Evolutionary conservation across 2,888 invertebrate genomes (phyloP).

Genomic region (Vandiemenella viatica): DNA sequence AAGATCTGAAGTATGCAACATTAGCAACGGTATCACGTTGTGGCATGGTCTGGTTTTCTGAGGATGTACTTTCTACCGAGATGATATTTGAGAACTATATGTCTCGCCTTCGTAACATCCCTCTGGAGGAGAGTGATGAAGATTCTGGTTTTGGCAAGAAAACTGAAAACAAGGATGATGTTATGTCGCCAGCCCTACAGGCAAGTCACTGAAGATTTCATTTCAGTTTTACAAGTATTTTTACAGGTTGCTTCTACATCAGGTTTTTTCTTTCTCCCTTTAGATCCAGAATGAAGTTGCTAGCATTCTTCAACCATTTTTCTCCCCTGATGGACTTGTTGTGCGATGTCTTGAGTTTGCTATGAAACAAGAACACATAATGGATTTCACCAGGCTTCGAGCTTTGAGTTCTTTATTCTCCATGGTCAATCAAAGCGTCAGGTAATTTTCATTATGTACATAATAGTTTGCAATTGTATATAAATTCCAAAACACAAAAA

Average conservation of each 20-base stretch:
- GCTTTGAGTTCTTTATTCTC: constrained; percentile 93
- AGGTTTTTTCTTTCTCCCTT: constrained; percentile 4
- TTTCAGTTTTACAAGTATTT: neutral
- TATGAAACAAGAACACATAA: constrained; percentile 86
- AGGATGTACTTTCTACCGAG: constrained; percentile 93
- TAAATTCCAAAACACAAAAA: too few relatives aligned
- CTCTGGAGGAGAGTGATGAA: constrained; percentile 80
- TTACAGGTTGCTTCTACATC: neutral
- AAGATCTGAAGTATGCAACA: constrained; percentile 96
- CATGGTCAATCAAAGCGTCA: constrained; percentile 88
- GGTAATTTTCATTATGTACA: constrained; percentile 32
- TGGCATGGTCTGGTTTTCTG: constrained; percentile 99
- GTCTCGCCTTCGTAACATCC: constrained; percentile 66
- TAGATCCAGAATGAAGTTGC: constrained; percentile 82
- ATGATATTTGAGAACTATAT: constrained; percentile 98
- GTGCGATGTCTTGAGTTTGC: constrained; percentile 85
- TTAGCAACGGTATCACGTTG: constrained; percentile 98
- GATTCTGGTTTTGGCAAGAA: constrained; percentile 42
- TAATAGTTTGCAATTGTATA: too few relatives aligned
- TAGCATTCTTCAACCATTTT: constrained; percentile 65
- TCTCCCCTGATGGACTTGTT: constrained; percentile 85
- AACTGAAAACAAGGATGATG: constrained; percentile 54
- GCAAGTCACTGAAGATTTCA: constrained; percentile 26
- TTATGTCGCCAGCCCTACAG: constrained; percentile 64
- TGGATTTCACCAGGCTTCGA: constrained; percentile 96